Evolutionary conservation across 2,888 invertebrate genomes (phyloP).

Genomic region (Acleris sparsana): DNA sequence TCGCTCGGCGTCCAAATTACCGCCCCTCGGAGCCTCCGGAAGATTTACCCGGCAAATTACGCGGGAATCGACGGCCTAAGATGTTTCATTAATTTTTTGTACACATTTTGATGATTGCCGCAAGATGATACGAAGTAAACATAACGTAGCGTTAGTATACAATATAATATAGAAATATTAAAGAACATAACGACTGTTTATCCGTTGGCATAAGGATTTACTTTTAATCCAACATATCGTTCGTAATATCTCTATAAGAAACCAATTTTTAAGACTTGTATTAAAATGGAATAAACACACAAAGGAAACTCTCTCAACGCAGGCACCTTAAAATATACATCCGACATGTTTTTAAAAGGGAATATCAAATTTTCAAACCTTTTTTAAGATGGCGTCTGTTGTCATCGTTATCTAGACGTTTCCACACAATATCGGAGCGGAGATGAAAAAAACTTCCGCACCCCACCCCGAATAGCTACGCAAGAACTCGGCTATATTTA

Average conservation of each 20-base stretch:
- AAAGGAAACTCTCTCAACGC: no score
- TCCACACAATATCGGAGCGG: slow-evolving; percentile 4
- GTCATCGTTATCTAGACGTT: neutral
- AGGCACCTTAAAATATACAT: no score
- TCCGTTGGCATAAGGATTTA: no score
- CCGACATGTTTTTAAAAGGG: no score
- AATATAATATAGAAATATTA: no score
- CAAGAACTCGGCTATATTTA: slow-evolving; percentile 11
- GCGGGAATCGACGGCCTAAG: slow-evolving; percentile 1
- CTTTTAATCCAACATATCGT: no score
- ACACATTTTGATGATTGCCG: neutral
- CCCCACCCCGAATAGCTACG: slow-evolving; percentile 4
- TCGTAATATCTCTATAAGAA: no score
- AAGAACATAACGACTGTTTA: no score
- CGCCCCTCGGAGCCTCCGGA: slow-evolving; percentile 43
- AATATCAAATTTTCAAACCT: no score
- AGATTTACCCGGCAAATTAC: slow-evolving; percentile 1
- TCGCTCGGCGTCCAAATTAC: slow-evolving; percentile 54
- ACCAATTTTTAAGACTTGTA: no score
- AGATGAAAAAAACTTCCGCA: slow-evolving; percentile 15
- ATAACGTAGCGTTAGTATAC: neutral
- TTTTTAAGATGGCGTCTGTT: neutral
- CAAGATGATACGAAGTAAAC: neutral
- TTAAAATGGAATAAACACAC: no score
- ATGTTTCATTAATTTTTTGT: neutral